Evolutionary conservation across 2,888 invertebrate genomes (phyloP).

Genomic region (Chironomus riparius): DNA sequence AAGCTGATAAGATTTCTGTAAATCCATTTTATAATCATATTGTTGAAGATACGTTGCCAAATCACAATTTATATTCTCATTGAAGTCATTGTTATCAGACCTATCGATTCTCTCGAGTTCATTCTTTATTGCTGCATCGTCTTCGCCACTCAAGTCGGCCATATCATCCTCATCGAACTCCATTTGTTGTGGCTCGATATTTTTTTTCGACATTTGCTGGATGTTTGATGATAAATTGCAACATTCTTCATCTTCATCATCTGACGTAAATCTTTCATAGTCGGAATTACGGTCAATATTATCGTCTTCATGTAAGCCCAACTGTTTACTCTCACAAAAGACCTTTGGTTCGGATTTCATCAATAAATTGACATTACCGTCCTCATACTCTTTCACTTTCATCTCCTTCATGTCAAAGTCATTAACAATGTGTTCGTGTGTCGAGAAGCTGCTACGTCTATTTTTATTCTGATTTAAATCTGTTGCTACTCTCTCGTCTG

Average conservation of each 20-base stretch:
- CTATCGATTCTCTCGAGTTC: slow-evolving; percentile 19
- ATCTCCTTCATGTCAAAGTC: not conserved
- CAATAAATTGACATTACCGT: slow-evolving; percentile 26
- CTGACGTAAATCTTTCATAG: slow-evolving; percentile 1
- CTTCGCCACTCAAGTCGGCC: slow-evolving; percentile 21
- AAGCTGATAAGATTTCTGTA: not conserved
- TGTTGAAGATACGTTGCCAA: slow-evolving; percentile 29
- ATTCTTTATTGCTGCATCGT: slow-evolving; percentile 17
- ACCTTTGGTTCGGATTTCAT: slow-evolving; percentile 28
- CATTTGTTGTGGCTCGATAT: slow-evolving; percentile 7
- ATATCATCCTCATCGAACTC: slow-evolving; percentile 19
- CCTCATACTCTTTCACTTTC: slow-evolving; percentile 9
- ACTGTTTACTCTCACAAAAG: slow-evolving; percentile 27
- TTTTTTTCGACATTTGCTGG: not conserved
- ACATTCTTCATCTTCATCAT: slow-evolving; percentile 15
- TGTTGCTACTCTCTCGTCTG: not conserved
- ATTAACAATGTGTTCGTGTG: not conserved
- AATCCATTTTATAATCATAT: slow-evolving; percentile 15
- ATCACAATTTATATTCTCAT: slow-evolving; percentile 27
- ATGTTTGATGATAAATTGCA: not conserved
- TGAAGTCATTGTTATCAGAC: slow-evolving; percentile 5
- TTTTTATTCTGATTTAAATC: slow-evolving; percentile 24
- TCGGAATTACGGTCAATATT: not conserved
- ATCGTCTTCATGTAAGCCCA: not conserved
- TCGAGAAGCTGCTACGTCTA: not conserved